Evolutionary conservation across 2,113 vertebrate species (phyloP), one percentile per base, ranked within the genome.

Genomic region (Misgurnus mizolepis): DNA sequence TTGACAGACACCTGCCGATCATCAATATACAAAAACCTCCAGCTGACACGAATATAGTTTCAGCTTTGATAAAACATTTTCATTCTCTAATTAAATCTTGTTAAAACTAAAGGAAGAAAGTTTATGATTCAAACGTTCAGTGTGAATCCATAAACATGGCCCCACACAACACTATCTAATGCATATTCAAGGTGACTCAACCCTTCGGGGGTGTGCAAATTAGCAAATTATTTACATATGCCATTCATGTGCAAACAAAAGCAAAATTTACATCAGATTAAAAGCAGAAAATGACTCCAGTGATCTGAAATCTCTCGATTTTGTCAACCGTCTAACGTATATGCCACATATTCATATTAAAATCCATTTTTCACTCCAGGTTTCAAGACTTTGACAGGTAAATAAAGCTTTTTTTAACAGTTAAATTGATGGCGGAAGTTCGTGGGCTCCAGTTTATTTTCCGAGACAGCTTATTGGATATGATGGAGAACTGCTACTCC

Each of bases 221-320:
- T 65, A 55, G 75, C 47, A 55, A 77, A 77, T 55, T 55, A 77
- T 77, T 77, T 77, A 77, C 75, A 77, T 77, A 77, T 77, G 75
- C 62, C 62, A 77, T 77, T 77, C 75, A 55, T 77, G 75, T 66
- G 75, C 27, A 66, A 67, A 77, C 75, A 77, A 77, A 67, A 77
- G 62, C 49, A 18, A 55, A 77, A 77, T 77, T 77, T 66, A 77
- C 62, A 77, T 77, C 62, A 34, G 47, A 66, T 4, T 66, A 17
- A 41, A 77, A 55, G 27, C 43, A 77, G 47, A 7, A 77, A 77
- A 8, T 1, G 14, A 77, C 62, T 77, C 62, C 75, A 77, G 17
- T 77, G 62, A 77, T 61, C 74, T 53, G 74, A 22, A 34, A 66
- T 77, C 74, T 66, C 45, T 50, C 74, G 45, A 77, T 40, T 66